These are phyloP conservation scores for Drosophila phalerata DNA, from an alignment of 2,888 invertebrate species.

Conservation along the genomic window DNA sequence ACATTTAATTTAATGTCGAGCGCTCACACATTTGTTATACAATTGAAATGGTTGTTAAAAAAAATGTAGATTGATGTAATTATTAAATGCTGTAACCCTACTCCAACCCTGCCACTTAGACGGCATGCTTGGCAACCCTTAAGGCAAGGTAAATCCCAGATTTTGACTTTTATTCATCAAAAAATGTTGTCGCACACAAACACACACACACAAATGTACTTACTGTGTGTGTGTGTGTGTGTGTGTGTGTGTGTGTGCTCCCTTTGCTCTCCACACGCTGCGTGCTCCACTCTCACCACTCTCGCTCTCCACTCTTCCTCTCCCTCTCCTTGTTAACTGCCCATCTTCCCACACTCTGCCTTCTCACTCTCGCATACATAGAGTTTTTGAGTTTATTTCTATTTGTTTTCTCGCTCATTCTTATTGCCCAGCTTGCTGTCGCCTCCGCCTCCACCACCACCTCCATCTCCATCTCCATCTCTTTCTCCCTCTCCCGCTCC, in stretches of 20 bases:
- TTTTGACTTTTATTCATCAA: constrained; percentile 41
- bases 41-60: constrained; percentile 60
- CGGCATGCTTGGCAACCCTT: constrained; percentile 41
- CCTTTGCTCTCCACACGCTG: constrained; percentile 4
- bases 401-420: constrained; percentile 29
- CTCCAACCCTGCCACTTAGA: no score
- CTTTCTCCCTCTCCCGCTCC: neutral
- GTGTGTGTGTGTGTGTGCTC: constrained; percentile 2
- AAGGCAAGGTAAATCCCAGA: constrained; percentile 49
- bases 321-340: constrained; percentile 10
- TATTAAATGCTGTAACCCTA: constrained; percentile 43
- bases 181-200: constrained; percentile 16
- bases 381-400: constrained; percentile 56
- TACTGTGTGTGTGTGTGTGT: constrained; percentile 7
- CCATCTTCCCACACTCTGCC: constrained; percentile 9
- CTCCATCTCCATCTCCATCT: neutral
- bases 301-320: neutral
- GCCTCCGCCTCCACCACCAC: neutral
- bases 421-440: constrained; percentile 29
- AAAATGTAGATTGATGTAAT: constrained; percentile 71
- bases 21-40: constrained; percentile 20
- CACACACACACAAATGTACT: neutral
- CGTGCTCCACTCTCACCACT: constrained; percentile 2
- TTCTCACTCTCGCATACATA: constrained; percentile 26
- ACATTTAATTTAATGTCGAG: neutral